Base-by-base conservation (phyloP, 1,140 invertebrate genomes). In the Cherax quadricarinatus region DNA sequence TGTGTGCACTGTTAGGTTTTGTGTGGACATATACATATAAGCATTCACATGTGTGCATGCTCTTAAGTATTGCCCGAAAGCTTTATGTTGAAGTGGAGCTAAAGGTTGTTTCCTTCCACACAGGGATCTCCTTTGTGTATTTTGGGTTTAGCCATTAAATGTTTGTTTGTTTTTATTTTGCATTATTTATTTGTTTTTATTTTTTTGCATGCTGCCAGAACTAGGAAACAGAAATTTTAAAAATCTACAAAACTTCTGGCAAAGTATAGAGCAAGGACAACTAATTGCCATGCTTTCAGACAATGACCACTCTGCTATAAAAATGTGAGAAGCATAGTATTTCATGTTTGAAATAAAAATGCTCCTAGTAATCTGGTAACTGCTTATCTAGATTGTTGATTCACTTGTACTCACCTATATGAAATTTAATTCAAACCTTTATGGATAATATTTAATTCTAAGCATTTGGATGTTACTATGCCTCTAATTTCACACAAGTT, bases 121-220 rank as follows among this genome's bases (percentile, higher is more conserved):
- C n/a, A 51, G 21, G 24, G 9, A 57, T 57, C 6, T 57, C 14
- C 9, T 14, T 10, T 10, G 3, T 57, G 9, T 14, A 57, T 14
- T 57, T 57, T 57, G 53, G 14, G 53, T 6, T 57, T 57, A 14
- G 53, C 6, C 14, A 57, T 57, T 57, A 1, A 3, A 66, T 66
- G 62, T 60, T 60, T 60, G 30, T 10, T 60, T 60, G 66, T 75
- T 75, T 75, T 75, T 75, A 75, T 24, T 30, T 75, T 75, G 12
- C 24, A 16, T 49, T 41, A 60, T n/a, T 60, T 57, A 60, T 57
- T 10, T 7, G 48, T 82, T 7, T n/a, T 30, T 49, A 66, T 87
- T 60, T 86, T 90, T 62, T 91, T 91, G 90, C 90, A 91, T 91
- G 85, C 84, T 91, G 60, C 90, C 18, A 51, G 1, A 51, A 30